Base-by-base conservation (phyloP, 2,888 invertebrate genomes). In the Nineta flava region DNA sequence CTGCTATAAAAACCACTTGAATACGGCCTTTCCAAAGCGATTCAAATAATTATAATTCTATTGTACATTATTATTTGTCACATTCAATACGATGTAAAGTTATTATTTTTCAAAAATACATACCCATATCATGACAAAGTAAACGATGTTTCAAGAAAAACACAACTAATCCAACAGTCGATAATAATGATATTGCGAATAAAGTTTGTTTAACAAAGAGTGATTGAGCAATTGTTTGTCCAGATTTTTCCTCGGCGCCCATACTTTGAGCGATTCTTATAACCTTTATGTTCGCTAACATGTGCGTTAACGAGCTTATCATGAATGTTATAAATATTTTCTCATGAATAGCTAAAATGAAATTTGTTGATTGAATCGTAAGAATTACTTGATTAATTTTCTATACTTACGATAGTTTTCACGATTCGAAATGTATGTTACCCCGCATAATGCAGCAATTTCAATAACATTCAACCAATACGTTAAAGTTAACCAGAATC, bases 291-390 rank as follows among this genome's bases (percentile, higher is more conserved):
- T 81, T 78, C 48, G 80, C 74, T 58, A 84, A 62, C 93, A 93
- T 94, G 62, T 92, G 87, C 54, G 79, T 70, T 51, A 90, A 69
- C 48, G 91, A 84, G 58, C 83, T 82, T 57, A 84, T 70, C 88
- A 94, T 90, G 66, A 94, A 94, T 55, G 79, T 73, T 60, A 93
- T 88, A 69, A 94, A 94, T 59, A 91, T 83, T 66, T 87, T 87
- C 70, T 93, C 92, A 66, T 90, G 87, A 54, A 86, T 72, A 59
- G 90, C 93, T 93, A 70, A 50, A 80, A 76, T 46, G 32, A 47
- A 34, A 47, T 45, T 44, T 38, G 13, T 35, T 10, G 34, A 50
- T 10, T 34, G 45, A 47, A 26, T 26, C 7, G 7, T 40, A 44
- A 40, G 34, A 49, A 40, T 15, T 26, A 41, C 2, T 9, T 3